A percentile compares a stretch with the other conserved stretches of the same genome.
Evolutionary conservation across 2,888 invertebrate genomes (phyloP).

Genomic region (Conus canariensis): DNA sequence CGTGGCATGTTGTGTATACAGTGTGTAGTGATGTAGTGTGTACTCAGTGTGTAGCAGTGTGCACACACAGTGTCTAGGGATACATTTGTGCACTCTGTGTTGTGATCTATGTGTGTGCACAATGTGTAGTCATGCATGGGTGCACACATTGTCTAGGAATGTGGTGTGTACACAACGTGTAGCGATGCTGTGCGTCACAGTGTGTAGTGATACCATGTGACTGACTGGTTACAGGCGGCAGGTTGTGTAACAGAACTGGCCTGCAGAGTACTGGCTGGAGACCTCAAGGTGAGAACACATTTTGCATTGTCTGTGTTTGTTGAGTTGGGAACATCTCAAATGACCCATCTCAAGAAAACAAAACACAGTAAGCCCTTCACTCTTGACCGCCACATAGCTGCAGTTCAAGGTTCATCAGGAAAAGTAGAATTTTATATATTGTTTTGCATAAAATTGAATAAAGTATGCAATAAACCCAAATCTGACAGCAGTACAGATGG

Average conservation of each 20-base stretch:
- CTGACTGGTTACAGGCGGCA: conserved; percentile 83
- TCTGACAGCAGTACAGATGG: too few species aligned
- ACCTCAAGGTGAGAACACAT: conserved; percentile 81
- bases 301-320: not conserved
- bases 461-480: too few species aligned
- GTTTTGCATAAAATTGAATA: too few species aligned
- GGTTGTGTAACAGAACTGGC: conserved; percentile 97
- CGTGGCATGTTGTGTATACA: too few species aligned
- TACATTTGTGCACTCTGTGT: not conserved
- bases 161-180: not conserved
- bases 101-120: not conserved
- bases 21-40: too few species aligned
- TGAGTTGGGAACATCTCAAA: too few species aligned
- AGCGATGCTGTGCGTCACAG: not conserved
- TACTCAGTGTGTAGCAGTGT: not conserved
- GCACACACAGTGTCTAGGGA: not conserved
- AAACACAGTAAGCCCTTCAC: too few species aligned
- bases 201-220: not conserved
- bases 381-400: too few species aligned
- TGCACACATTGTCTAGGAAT: not conserved
- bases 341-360: too few species aligned
- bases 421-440: too few species aligned
- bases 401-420: too few species aligned
- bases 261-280: conserved; percentile 84
- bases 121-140: not conserved